Conservation (phyloP, 2,888 invertebrate species). For the Cheiracanthium punctorium region DNA sequence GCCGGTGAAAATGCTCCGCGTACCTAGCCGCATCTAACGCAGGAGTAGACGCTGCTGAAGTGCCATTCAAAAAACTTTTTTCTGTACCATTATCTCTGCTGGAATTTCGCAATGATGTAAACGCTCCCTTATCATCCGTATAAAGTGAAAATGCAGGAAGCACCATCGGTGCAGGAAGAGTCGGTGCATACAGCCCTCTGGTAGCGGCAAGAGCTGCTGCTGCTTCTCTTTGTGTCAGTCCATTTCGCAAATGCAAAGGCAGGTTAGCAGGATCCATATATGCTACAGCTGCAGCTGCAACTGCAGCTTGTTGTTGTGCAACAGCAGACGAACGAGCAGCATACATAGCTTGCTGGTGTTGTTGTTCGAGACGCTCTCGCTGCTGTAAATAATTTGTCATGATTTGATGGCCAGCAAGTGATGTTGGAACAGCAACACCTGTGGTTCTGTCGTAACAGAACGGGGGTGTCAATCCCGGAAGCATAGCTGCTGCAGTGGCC, state of each 20-base stretch:
- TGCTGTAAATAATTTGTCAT: constrained; percentile 61
- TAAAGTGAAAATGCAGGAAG: constrained; percentile 66
- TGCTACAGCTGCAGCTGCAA: constrained; percentile 56
- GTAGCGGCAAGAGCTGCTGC: constrained; percentile 49
- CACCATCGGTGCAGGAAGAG: constrained; percentile 52
- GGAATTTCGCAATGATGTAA: constrained; percentile 57
- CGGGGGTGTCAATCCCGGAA: constrained; percentile 49
- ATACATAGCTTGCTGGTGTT: constrained; percentile 50
- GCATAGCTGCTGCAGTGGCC: constrained; percentile 6
- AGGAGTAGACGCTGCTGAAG: constrained; percentile 18
- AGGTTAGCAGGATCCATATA: constrained; percentile 64
- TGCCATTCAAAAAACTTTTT: constrained; percentile 47
- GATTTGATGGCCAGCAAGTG: constrained; percentile 52
- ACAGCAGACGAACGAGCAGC: constrained; percentile 47
- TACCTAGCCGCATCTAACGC: constrained; percentile 55
- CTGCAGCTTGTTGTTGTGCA: constrained; percentile 52
- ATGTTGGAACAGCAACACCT: constrained; percentile 55
- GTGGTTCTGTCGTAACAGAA: constrained; percentile 64
- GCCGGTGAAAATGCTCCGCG: constrained; percentile 62
- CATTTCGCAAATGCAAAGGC: constrained; percentile 52
- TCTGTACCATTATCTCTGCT: constrained; percentile 19
- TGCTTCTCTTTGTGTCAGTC: constrained; percentile 48
- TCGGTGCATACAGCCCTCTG: constrained; percentile 45
- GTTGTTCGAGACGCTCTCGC: constrained; percentile 31
- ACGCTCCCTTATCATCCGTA: constrained; percentile 69